Conservation (phyloP, 2,888 invertebrate genomes). For the Philopedon plagiatum region DNA sequence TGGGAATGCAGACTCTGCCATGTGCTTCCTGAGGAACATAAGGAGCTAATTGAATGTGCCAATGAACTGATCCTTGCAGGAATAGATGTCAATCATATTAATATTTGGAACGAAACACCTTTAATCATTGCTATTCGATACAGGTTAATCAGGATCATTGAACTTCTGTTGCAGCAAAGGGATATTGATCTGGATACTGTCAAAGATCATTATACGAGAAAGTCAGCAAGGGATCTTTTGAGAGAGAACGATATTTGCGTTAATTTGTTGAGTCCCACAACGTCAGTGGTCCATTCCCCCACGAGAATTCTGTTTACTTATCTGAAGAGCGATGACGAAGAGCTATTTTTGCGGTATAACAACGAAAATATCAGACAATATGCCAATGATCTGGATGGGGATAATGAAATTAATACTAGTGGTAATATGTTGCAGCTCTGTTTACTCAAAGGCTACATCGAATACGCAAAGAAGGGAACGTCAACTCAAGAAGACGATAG, state of each 20-base stretch:
- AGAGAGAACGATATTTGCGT: constrained; percentile 50
- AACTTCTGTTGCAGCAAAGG: constrained; percentile 45
- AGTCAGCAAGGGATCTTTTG: constrained; percentile 53
- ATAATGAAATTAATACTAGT: constrained; percentile 40
- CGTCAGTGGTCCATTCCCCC: constrained; percentile 44
- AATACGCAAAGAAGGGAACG: constrained; percentile 44
- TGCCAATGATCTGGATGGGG: constrained; percentile 52
- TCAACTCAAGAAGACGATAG: constrained; percentile 26
- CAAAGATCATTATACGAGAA: constrained; percentile 45
- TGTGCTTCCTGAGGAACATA: constrained; percentile 53
- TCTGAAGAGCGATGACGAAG: constrained; percentile 55
- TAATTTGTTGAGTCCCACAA: constrained; percentile 28
- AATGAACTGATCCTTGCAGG: constrained; percentile 52
- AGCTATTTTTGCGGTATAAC: constrained; percentile 54
- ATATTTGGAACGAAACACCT: constrained; percentile 58
- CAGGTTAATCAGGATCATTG: constrained; percentile 48
- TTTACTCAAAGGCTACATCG: constrained; percentile 55
- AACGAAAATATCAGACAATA: constrained; percentile 53
- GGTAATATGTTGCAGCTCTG: constrained; percentile 58
- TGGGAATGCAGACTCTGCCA: constrained; percentile 50
- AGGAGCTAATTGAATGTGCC: constrained; percentile 51
- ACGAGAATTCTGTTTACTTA: constrained; percentile 52
- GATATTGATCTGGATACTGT: constrained; percentile 54
- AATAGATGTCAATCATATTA: constrained; percentile 57
- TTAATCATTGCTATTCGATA: constrained; percentile 56